Percentiles rank a stretch among this genome's conserved stretches.
Conservation (phyloP, 2,113 vertebrate genomes). For the Elachura formosa region DNA sequence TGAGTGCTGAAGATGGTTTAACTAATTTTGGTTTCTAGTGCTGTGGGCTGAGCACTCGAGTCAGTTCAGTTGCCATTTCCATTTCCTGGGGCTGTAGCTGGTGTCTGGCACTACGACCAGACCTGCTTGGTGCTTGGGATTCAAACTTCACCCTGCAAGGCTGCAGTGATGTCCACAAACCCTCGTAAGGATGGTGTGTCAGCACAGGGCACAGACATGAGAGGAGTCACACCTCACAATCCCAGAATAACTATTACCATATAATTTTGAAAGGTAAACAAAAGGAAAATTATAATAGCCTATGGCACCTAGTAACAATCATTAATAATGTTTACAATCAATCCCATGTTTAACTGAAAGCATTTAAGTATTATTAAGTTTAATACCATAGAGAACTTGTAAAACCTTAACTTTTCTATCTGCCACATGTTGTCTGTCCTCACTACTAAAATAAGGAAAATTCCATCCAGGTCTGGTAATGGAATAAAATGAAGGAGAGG, state of each 20-base stretch:
- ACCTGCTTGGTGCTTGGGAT: background rate
- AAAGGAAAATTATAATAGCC: background rate
- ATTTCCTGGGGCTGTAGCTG: background rate
- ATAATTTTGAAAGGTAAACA: background rate
- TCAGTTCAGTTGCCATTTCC: conserved; percentile 4
- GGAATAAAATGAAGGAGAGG: background rate
- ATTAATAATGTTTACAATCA: background rate
- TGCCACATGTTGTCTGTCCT: background rate
- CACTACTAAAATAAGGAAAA: background rate
- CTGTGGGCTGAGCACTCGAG: conserved; percentile 37
- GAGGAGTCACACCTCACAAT: background rate
- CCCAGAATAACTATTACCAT: background rate
- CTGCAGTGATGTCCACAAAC: background rate
- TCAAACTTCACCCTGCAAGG: background rate
- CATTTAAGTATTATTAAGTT: background rate
- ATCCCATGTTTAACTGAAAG: background rate
- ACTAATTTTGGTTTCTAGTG: conserved; percentile 56
- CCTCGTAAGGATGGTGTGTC: background rate
- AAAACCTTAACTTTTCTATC: background rate
- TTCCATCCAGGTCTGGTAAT: background rate
- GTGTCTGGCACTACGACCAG: background rate
- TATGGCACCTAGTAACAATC: background rate
- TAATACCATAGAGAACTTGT: background rate
- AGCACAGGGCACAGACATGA: background rate
- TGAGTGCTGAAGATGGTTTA: conserved; percentile 63